Percentiles rank a stretch among this genome's conserved stretches.
Evolutionary conservation across 2,113 vertebrate species (phyloP).

Genomic region (Lepus europaeus): DNA sequence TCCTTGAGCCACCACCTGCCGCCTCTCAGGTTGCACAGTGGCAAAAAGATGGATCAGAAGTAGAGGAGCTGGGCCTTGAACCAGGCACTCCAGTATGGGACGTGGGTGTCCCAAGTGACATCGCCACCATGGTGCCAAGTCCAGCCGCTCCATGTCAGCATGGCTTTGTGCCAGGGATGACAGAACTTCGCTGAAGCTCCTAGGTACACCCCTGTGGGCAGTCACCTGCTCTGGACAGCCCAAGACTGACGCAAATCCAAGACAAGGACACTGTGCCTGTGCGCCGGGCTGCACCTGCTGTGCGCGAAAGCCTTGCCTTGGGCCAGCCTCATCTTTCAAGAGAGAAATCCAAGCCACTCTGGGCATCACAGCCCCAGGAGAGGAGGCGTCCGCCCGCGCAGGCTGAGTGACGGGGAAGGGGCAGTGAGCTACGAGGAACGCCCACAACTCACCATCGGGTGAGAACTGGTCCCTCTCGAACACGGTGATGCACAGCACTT

Average conservation of each 20-base stretch:
- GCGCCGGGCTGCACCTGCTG: no score
- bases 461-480: constrained; percentile 99
- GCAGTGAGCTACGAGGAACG: fast-evolving
- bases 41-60: no score
- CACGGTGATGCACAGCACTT: constrained; percentile 98
- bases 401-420: fast-evolving
- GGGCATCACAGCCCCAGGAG: not conserved
- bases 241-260: fast-evolving
- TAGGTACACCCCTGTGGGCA: not conserved
- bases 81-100: no score
- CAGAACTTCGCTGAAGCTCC: not conserved
- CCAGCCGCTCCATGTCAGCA: no score
- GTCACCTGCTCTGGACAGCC: not conserved
- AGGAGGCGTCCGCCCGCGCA: not conserved
- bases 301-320: not conserved
- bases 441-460: constrained; percentile 92
- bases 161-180: not conserved
- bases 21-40: no score
- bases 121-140: no score
- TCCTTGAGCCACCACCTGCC: no score
- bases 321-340: not conserved
- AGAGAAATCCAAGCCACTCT: not conserved
- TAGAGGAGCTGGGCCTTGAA: no score
- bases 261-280: no score
- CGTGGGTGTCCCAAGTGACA: no score